Evolutionary conservation across 1,140 invertebrate genomes (phyloP).

Genomic region (Papilio aristodemus): DNA sequence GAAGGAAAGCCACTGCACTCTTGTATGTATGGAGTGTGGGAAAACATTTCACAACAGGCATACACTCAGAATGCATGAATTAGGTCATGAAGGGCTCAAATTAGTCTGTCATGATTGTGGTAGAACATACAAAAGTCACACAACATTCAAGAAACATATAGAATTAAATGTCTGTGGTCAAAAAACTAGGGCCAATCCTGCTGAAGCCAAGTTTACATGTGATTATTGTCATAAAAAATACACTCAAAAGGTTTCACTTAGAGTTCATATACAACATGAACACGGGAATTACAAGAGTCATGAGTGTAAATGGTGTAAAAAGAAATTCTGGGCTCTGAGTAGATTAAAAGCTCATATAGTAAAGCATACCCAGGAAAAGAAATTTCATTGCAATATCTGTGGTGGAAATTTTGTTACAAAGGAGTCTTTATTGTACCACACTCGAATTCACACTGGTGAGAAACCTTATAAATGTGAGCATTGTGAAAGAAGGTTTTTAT

Average conservation of each 20-base stretch:
- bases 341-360: constrained; percentile 70
- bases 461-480: constrained; percentile 70
- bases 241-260: constrained; percentile 63
- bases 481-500: constrained; percentile 61
- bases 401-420: constrained; percentile 69
- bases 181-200: constrained; percentile 52
- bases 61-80: constrained; percentile 64
- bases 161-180: constrained; percentile 64
- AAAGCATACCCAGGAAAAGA: constrained; percentile 75
- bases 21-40: constrained; percentile 64
- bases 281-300: constrained; percentile 66
- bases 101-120: constrained; percentile 64
- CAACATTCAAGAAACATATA: constrained; percentile 65
- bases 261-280: constrained; percentile 71
- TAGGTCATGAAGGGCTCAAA: constrained; percentile 49
- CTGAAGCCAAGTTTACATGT: constrained; percentile 62
- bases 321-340: constrained; percentile 67
- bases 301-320: constrained; percentile 67
- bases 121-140: constrained; percentile 63
- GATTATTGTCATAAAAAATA: constrained; percentile 72
- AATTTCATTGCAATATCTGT: constrained; percentile 67
- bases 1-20: constrained; percentile 53
- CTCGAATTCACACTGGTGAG: constrained; percentile 75
- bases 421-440: constrained; percentile 71
- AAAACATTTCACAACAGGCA: constrained; percentile 64